Evolutionary conservation across 2,113 vertebrate species (phyloP), one percentile per base, ranked within the genome.

Genomic region (Nothobranchius kuhntae): DNA sequence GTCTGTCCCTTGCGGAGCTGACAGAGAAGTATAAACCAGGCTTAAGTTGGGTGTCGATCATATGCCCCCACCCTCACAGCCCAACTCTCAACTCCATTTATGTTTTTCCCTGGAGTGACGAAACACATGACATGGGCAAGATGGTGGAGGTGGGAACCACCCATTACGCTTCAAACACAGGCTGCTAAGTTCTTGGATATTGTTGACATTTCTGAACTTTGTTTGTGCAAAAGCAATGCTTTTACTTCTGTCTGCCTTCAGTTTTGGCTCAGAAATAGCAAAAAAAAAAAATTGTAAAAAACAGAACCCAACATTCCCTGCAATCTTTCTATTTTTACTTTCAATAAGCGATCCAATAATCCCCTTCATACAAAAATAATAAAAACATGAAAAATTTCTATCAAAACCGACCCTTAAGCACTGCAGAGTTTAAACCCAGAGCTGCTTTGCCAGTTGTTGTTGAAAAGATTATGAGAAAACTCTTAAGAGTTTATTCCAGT

Each of bases 401-500:
- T 66, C 53, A 53, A 30, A 68, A 13, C 6, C 30, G 36, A 56
- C 15, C 53, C 62, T 61, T 42, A 59, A 59, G 30, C 46, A 64
- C 73, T 73, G 65, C 51, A 71, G 56, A 57, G 53, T 56, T 57
- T 71, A 61, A 64, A 68, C 56, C 21, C 57, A 50, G 57, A n/a
- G 26, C 17, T 9, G 10, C 48, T 45, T 38, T 8, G 13, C 70
- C 44, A 58, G 48, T 36, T 47, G 30, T 24, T 13, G 59, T 35
- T 79, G 60, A 73, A 72, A 61, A 68, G 54, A 68, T 48, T 50
- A 69, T 38, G 71, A 74, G 57, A 57, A 68, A 72, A 73, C 55
- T 21, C 65, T 30, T 66, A 42, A 57, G 36, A 71, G 56, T 76
- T 83, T 74, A 36, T 60, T 78, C 82, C 63, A 69, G 60, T 75